These are phyloP conservation scores for Spodoptera picta DNA, from an alignment of 2,888 invertebrate genomes.

Conservation along the genomic window DNA sequence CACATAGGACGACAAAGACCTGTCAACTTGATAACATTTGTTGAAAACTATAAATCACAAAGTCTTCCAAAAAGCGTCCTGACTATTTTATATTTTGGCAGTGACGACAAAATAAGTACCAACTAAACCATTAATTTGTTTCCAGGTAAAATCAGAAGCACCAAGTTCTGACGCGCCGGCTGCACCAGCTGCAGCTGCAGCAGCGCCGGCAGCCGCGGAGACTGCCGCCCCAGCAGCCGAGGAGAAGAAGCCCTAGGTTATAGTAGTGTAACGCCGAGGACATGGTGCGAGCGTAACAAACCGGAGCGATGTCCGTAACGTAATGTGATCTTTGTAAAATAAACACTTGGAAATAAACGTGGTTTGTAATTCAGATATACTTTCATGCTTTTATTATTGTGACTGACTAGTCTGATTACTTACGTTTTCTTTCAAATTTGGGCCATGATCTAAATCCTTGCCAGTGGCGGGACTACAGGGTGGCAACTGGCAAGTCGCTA, in stretches of 20 bases:
- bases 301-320: conserved; percentile 43
- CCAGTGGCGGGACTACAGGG: no score
- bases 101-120: no score
- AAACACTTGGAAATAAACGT: conserved; percentile 48
- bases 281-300: conserved; percentile 42
- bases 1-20: no score
- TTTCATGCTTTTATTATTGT: background rate
- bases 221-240: conserved; percentile 47
- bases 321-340: conserved; percentile 57
- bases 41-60: no score
- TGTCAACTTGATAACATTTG: no score
- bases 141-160: conserved; percentile 57
- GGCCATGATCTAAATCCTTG: no score
- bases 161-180: conserved; percentile 33
- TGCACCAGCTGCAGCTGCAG: conserved; percentile 23
- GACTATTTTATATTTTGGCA: no score
- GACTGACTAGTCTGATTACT: background rate
- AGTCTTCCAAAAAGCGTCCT: no score
- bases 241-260: conserved; percentile 61
- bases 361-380: conserved; percentile 33
- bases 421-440: background rate
- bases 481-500: no score
- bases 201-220: conserved; percentile 33
- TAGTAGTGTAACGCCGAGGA: conserved; percentile 35
- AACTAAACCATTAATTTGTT: conserved; percentile 1